Evolutionary conservation across 2,797 vertebrate genomes (phyloP), one percentile per base, ranked within the genome.

Genomic region (Gouania willdenowi): DNA sequence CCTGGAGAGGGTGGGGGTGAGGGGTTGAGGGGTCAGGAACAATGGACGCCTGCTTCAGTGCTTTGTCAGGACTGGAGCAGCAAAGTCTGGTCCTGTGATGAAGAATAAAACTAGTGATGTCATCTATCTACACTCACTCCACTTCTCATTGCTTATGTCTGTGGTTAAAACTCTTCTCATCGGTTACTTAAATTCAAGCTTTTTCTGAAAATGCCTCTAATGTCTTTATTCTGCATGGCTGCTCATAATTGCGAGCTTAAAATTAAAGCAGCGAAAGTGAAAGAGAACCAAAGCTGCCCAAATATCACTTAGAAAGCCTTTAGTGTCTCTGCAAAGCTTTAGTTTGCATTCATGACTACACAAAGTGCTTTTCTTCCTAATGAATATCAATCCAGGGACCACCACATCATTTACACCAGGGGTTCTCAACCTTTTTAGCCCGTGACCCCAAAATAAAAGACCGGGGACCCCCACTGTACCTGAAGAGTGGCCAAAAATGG

Each of bases 1-100:
- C 45, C 71, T 34, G 66, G 69, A 71, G 74, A 79, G 48, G 51
- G 47, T 71, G 34, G 66, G 69, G 71, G 74, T 79, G 48, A 51
- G 47, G 55, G 64, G 22, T 26, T 33, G 68, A 71, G 33, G 53
- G 79, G 55, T 54, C 48, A 27, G 42, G 65, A 81, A 76, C 76
- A 77, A 77, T 71, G 62, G 50, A 12, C 48, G 58, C 49, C 42
- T 3, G 21, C 50, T 66, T 60, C 47, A 56, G 37, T 61, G 75
- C 44, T 65, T 66, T 66, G 63, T 66, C 68, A 47, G 66, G 35
- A 65, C 52, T 75, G 60, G 33, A 63, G 57, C 74, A 64, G 74
- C 57, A 79, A 74, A 64, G 61, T 31, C n/a, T n/a, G n/a, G n/a
- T n/a, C n/a, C n/a, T n/a, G n/a, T n/a, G n/a, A n/a, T n/a, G n/a